These are phyloP conservation scores for Brienomyrus longianalis DNA, from an alignment of 2,113 vertebrate genomes.

Conservation along the genomic window DNA sequence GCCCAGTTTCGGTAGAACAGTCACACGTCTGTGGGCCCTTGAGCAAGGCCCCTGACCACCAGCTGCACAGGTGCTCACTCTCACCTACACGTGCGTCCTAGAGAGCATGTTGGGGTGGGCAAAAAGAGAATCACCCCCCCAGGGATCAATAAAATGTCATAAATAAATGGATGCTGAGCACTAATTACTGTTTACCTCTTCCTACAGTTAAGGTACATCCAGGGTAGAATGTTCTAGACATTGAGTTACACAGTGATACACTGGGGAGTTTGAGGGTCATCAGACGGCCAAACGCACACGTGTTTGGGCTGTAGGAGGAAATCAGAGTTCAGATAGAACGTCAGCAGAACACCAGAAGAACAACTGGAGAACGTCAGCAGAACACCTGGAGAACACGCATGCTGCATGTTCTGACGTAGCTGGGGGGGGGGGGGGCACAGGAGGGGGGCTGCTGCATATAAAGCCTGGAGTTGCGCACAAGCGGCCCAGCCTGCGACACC, in stretches of 20 bases:
- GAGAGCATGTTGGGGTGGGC: too few relatives aligned
- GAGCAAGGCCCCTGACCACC: background rate
- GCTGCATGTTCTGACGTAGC: background rate
- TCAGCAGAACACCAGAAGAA: too few relatives aligned
- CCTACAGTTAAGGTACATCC: background rate
- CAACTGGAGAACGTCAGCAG: background rate
- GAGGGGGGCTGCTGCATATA: background rate
- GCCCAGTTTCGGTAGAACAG: background rate
- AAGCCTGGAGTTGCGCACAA: background rate
- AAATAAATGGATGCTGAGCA: background rate
- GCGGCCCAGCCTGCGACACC: background rate
- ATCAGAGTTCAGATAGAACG: background rate
- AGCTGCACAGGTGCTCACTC: background rate
- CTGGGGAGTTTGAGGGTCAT: background rate
- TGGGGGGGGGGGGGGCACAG: background rate
- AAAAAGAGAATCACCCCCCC: background rate
- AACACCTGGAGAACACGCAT: background rate
- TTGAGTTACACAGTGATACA: background rate
- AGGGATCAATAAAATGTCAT: background rate
- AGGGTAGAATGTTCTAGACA: background rate
- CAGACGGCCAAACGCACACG: background rate
- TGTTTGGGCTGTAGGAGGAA: background rate
- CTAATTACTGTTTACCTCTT: background rate
- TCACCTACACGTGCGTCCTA: background rate
- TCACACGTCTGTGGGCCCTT: background rate